phyloP scores from a whole-genome alignment of 2,888 invertebrate species.

The Agrotis exclamationis region DNA sequence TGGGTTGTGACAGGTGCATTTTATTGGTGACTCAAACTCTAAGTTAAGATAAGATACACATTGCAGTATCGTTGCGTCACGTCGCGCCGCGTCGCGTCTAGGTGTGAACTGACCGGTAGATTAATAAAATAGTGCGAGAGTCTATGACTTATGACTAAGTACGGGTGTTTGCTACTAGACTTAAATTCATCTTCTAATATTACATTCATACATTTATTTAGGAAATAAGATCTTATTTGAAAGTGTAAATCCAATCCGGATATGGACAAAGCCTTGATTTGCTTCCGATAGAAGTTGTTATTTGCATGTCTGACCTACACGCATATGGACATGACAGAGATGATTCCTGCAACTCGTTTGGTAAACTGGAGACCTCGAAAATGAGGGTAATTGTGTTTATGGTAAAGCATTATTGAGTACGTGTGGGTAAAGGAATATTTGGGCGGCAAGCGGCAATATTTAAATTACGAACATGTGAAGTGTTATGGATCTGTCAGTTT shows the following conservation, averaged over 20 bases:
- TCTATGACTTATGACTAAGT: too few species aligned
- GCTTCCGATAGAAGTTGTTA: conserved; percentile 81
- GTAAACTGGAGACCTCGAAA: conserved; percentile 56
- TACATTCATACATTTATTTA: conserved; percentile 26
- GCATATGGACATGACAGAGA: conserved; percentile 70
- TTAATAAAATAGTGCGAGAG: too few species aligned
- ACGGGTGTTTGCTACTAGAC: too few species aligned
- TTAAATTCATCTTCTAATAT: too few species aligned
- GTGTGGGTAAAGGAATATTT: conserved; percentile 1
- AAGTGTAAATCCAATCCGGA: conserved; percentile 62
- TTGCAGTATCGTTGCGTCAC: too few species aligned
- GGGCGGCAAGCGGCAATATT: conserved; percentile 29
- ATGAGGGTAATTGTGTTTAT: conserved; percentile 55
- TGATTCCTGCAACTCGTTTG: conserved; percentile 68
- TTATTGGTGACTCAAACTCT: too few species aligned
- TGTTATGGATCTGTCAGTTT: conserved; percentile 5
- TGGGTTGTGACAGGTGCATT: too few species aligned
- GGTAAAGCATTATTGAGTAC: conserved; percentile 15
- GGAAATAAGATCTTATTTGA: conserved; percentile 60
- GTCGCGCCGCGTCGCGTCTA: too few species aligned
- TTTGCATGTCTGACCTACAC: conserved; percentile 80
- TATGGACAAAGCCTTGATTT: conserved; percentile 75
- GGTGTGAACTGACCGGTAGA: too few species aligned
- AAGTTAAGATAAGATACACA: too few species aligned
- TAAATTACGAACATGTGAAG: conserved; percentile 17